A percentile compares a stretch with the other conserved stretches of the same genome.
phyloP scores from a whole-genome alignment of 2,113 vertebrate genomes.

The Thalassoma bifasciatum region DNA sequence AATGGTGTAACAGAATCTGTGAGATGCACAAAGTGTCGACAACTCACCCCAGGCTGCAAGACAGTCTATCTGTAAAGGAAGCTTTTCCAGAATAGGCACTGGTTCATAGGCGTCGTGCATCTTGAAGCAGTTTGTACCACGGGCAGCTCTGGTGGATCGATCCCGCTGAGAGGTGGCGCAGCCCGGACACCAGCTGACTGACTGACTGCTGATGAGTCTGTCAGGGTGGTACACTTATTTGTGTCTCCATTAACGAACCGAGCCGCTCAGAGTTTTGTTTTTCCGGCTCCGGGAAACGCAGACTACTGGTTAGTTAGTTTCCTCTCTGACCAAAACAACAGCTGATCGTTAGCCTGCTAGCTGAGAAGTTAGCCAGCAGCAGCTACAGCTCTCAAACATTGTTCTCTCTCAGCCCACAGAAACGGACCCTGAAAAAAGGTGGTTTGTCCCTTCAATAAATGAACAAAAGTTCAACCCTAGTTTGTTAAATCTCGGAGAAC shows the following conservation, averaged over 20 bases:
- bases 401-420: not conserved
- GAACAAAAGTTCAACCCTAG: not conserved
- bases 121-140: constrained; percentile 44
- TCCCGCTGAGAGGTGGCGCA: constrained; percentile 4
- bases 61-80: constrained; percentile 97
- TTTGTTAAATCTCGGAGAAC: not conserved
- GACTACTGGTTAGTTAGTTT: constrained; percentile 3
- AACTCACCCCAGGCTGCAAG: constrained; percentile 95
- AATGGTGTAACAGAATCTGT: constrained; percentile 1
- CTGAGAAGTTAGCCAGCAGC: constrained; percentile 53
- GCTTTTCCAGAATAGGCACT: constrained; percentile 94
- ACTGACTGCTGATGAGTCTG: constrained; percentile 17
- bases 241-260: constrained; percentile 45
- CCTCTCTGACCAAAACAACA: constrained; percentile 67
- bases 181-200: constrained; percentile 35
- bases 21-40: not conserved
- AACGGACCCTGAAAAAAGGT: not conserved
- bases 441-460: not conserved
- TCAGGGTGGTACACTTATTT: constrained; percentile 18
- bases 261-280: not conserved
- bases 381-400: constrained; percentile 9
- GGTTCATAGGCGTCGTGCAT: constrained; percentile 98
- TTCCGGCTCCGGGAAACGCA: not conserved
- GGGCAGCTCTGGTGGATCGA: not conserved
- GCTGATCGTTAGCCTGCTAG: constrained; percentile 63